These are phyloP conservation scores for Gymnogyps californianus DNA, from an alignment of 2,113 vertebrate species.

Conservation along the genomic window DNA sequence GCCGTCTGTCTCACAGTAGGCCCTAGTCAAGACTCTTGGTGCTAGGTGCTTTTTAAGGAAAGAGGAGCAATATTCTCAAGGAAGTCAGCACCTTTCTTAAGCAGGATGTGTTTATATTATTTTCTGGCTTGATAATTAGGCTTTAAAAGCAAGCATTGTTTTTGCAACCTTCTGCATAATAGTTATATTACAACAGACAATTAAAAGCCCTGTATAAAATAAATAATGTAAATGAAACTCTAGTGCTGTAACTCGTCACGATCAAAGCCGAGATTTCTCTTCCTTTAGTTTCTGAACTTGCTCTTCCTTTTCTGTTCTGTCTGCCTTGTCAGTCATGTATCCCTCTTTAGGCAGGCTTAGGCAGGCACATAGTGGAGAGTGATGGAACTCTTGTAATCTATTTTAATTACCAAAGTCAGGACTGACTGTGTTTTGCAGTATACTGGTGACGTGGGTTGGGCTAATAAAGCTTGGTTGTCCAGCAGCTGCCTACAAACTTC, in stretches of 20 bases:
- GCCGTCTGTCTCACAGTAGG: not conserved
- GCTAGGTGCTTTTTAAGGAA: not conserved
- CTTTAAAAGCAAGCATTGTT: not conserved
- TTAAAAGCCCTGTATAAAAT: not conserved
- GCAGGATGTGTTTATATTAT: not conserved
- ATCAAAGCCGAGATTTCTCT: not conserved
- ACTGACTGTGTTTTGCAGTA: not conserved
- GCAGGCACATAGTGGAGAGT: not conserved
- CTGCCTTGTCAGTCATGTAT: not conserved
- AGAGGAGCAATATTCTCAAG: not conserved
- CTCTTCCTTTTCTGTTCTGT: not conserved
- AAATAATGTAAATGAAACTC: not conserved
- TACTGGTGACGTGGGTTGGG: not conserved
- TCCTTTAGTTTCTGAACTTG: not conserved
- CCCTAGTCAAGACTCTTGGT: not conserved
- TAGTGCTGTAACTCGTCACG: not conserved
- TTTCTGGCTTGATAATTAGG: not conserved
- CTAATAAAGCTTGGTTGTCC: not conserved
- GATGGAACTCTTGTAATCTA: not conserved
- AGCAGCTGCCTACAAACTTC: not conserved
- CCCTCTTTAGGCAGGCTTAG: not conserved
- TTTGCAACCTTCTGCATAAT: not conserved
- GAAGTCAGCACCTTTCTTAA: not conserved
- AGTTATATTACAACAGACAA: not conserved
- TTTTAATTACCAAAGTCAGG: not conserved